These are phyloP conservation scores for Lordiphosa andalusiaca DNA, from an alignment of 2,888 invertebrate species.

Conservation along the genomic window DNA sequence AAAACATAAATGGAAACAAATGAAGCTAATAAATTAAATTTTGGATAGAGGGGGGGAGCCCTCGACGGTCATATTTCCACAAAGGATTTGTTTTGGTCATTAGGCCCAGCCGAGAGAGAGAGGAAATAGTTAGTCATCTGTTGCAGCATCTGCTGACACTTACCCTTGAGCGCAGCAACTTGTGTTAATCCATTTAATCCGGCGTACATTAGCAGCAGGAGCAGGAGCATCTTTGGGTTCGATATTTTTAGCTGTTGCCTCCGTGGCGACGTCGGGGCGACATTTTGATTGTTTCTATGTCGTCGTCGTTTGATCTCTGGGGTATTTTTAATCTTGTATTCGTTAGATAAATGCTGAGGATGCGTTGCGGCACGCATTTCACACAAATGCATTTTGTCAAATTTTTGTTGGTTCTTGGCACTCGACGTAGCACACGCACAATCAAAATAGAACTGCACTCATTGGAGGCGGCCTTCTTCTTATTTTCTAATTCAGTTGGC, in stretches of 20 bases:
- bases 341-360: constrained; percentile 40
- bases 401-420: constrained; percentile 35
- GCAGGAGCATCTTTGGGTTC: constrained; percentile 30
- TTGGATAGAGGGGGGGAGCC: background rate
- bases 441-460: constrained; percentile 41
- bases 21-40: constrained; percentile 64
- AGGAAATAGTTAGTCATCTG: constrained; percentile 49
- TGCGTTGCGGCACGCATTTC: constrained; percentile 54
- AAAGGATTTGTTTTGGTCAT: constrained; percentile 39
- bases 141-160: constrained; percentile 54
- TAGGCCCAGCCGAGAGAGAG: background rate
- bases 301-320: constrained; percentile 39
- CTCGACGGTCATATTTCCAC: constrained; percentile 17
- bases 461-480: constrained; percentile 1
- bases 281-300: constrained; percentile 47
- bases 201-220: constrained; percentile 59
- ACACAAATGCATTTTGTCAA: constrained; percentile 65
- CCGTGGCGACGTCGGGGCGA: constrained; percentile 42
- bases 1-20: constrained; percentile 55
- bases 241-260: constrained; percentile 60
- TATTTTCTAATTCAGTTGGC: constrained; percentile 14
- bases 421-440: constrained; percentile 1
- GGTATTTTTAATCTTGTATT: constrained; percentile 31
- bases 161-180: constrained; percentile 79
- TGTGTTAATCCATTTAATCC: constrained; percentile 78